Evolutionary conservation across 2,888 invertebrate species (phyloP).

Genomic region (Oscheius sp.): DNA sequence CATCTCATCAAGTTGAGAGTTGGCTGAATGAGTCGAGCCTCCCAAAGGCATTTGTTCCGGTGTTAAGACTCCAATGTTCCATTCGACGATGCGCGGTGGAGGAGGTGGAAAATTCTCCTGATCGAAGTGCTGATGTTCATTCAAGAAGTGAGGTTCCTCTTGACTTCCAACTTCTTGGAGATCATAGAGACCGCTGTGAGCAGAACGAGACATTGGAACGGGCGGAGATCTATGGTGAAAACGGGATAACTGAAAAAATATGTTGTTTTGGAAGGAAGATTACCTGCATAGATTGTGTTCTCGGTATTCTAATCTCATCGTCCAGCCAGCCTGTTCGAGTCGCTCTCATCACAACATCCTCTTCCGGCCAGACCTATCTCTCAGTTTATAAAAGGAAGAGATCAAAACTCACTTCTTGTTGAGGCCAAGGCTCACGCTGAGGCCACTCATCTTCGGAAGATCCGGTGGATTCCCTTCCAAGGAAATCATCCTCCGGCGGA

Average conservation of each 20-base stretch:
- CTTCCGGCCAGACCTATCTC: slow-evolving; percentile 49
- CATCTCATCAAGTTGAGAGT: slow-evolving; percentile 38
- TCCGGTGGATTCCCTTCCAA: slow-evolving; percentile 22
- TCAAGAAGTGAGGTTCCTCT: slow-evolving; percentile 1
- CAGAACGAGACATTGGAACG: slow-evolving; percentile 39
- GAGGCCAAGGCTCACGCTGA: slow-evolving; percentile 31
- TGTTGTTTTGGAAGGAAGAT: background rate
- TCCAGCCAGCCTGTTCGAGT: slow-evolving; percentile 42
- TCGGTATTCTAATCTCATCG: slow-evolving; percentile 25
- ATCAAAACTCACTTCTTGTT: slow-evolving; percentile 27
- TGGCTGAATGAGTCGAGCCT: slow-evolving; percentile 19
- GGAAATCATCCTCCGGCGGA: slow-evolving; percentile 41
- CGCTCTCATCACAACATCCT: slow-evolving; percentile 6
- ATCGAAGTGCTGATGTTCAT: background rate
- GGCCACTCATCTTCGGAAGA: slow-evolving; percentile 39
- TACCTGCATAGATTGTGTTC: slow-evolving; percentile 44
- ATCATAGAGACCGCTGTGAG: slow-evolving; percentile 37
- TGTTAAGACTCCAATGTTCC: slow-evolving; percentile 24
- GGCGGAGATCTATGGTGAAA: background rate
- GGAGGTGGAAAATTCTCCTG: slow-evolving; percentile 14
- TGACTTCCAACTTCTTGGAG: slow-evolving; percentile 15
- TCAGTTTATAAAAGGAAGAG: background rate
- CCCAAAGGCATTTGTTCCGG: slow-evolving; percentile 5
- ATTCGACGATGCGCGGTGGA: slow-evolving; percentile 1
- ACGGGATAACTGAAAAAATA: slow-evolving; percentile 7